These are phyloP conservation scores for Protonemura montana DNA, from an alignment of 2,888 invertebrate species.

Conservation along the genomic window DNA sequence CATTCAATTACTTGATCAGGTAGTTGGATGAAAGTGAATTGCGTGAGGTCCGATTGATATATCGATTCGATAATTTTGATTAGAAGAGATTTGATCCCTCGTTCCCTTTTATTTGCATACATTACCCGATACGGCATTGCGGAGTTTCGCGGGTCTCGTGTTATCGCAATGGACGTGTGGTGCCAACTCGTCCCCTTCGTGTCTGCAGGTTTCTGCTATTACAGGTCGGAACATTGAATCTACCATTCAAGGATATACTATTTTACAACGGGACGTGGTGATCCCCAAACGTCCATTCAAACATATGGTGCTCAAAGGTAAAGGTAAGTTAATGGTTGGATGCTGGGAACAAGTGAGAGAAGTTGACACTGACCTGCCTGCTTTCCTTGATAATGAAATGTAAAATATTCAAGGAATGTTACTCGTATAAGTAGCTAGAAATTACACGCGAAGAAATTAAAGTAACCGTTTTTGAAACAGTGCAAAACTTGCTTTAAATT, in stretches of 20 bases:
- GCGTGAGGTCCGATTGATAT: background rate
- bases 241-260: conserved; percentile 21
- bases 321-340: conserved; percentile 50
- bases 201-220: background rate
- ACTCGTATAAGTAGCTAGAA: no score
- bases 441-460: no score
- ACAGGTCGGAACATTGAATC: background rate
- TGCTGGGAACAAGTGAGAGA: no score
- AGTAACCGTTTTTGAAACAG: no score
- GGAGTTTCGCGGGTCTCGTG: background rate
- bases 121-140: background rate
- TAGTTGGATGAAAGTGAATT: background rate
- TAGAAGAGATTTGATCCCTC: background rate
- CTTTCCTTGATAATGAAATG: no score
- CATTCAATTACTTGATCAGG: background rate
- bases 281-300: conserved; percentile 48
- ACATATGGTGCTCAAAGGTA: conserved; percentile 55
- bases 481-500: no score
- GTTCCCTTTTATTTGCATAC: background rate
- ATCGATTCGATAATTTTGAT: background rate
- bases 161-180: background rate
- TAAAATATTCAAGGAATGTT: no score
- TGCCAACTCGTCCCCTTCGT: background rate
- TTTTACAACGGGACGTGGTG: conserved; percentile 17
- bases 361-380: no score